Evolutionary conservation across 2,797 vertebrate species (phyloP), one percentile per base, ranked within the genome.

Genomic region (Peromyscus attwateri): DNA sequence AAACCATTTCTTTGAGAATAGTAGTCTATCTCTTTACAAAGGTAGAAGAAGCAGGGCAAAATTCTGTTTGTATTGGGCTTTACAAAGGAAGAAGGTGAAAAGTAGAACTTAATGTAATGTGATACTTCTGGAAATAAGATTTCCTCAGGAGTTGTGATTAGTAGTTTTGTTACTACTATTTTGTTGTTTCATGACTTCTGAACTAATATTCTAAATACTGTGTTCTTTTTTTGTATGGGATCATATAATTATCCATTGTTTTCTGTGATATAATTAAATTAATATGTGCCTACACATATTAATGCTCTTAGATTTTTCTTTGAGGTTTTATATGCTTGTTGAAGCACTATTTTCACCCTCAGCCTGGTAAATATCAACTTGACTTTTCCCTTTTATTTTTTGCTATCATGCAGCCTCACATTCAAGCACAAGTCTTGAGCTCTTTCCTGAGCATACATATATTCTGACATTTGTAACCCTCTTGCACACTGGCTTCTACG

Each of bases 311-410:
- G 16, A 52, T 31, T 91, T 57, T 87, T 77, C 21, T 89, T 19
- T 40, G 49, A 82, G 37, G 16, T 71, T 92, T 52, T 95, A 1
- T 71, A 25, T 95, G 21, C 17, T 62, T 87, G 0, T 87, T 91
- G 43, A 34, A 31, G 31, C 34, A n/a, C 19, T 19, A 19, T 14
- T 95, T 94, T 57, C 64, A n/a, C 34, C 34, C 16, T 77, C 46
- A 49, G 14, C 7, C n/a, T 89, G 27, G 34, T 10, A 71, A 9
- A 79, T 85, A 34, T 75, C n/a, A 88, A 46, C 12, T 81, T 60
- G n/a, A 37, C 46, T 4, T 84, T 84, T 93, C 68, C 12, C 25
- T 94, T 89, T 91, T 81, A 43, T 49, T 91, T 95, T 55, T 25
- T 83, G 64, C 60, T 96, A 52, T 34, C 29, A 55, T 60, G 68